Conservation (phyloP, 2,113 vertebrate genomes). For the Bos indicus region DNA sequence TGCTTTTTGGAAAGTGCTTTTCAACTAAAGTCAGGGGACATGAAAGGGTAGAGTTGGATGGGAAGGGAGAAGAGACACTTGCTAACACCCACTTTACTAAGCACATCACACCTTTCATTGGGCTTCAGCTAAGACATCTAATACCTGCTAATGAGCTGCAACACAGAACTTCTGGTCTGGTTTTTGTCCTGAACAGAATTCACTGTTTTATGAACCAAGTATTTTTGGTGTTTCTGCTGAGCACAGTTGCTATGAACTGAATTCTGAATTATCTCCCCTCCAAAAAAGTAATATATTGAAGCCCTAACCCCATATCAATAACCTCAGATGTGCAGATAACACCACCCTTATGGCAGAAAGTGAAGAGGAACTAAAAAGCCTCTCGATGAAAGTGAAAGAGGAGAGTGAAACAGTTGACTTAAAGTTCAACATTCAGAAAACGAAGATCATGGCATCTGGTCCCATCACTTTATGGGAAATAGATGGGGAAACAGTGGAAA, state of each 20-base stretch:
- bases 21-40: neutral
- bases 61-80: neutral
- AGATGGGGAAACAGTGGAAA: too few relatives aligned
- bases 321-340: too few relatives aligned
- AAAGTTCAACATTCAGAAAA: too few relatives aligned
- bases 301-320: neutral
- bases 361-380: too few relatives aligned
- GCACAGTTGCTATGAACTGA: neutral
- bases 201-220: neutral
- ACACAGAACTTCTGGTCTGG: neutral
- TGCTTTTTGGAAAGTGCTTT: neutral
- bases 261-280: neutral
- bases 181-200: constrained; percentile 21
- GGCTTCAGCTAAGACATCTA: neutral
- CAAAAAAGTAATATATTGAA: neutral
- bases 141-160: neutral
- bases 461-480: too few relatives aligned
- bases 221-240: neutral
- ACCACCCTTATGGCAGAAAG: too few relatives aligned
- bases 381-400: too few relatives aligned
- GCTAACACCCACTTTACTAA: neutral
- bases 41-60: neutral
- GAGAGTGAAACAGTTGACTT: too few relatives aligned
- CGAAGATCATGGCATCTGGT: too few relatives aligned
- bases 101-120: neutral